Evolutionary conservation across 2,113 vertebrate genomes (phyloP).

Genomic region (Artemisiospiza belli): DNA sequence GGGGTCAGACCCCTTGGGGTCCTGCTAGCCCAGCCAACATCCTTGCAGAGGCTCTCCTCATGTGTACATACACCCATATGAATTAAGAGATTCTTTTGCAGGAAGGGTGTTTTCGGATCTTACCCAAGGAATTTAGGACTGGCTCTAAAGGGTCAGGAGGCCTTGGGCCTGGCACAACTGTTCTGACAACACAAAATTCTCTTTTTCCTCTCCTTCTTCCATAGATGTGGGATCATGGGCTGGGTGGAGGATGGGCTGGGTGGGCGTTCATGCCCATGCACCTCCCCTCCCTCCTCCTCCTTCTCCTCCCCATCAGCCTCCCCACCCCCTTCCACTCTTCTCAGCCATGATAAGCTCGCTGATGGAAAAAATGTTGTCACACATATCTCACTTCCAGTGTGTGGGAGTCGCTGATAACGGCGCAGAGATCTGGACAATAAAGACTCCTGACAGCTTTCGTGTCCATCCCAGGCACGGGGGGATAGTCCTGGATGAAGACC

Average conservation of each 20-base stretch:
- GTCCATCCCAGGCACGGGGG: accelerated
- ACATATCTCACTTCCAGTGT: constrained; percentile 64
- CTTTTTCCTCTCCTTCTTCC: not conserved
- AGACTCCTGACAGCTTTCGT: constrained; percentile 36
- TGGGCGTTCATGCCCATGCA: accelerated
- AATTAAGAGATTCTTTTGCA: not conserved
- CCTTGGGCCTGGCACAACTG: not conserved
- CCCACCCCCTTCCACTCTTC: not conserved
- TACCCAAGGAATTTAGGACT: not conserved
- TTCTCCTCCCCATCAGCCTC: not conserved
- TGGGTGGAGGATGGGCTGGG: not conserved
- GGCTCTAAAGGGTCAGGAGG: not conserved
- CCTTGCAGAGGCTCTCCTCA: not conserved
- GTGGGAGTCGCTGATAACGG: constrained; percentile 37
- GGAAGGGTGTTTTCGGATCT: not conserved
- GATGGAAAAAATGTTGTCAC: constrained; percentile 61
- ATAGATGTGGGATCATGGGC: not conserved
- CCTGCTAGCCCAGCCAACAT: not conserved
- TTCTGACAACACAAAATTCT: not conserved
- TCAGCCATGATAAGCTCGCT: not conserved
- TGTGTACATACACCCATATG: not conserved
- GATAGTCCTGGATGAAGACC: not conserved
- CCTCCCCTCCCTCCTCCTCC: not conserved
- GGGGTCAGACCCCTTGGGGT: not conserved
- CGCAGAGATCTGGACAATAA: constrained; percentile 38